Evolutionary conservation across 1,140 invertebrate species (phyloP), one percentile per base, ranked within the genome.

Genomic region (Chymomyza costata): DNA sequence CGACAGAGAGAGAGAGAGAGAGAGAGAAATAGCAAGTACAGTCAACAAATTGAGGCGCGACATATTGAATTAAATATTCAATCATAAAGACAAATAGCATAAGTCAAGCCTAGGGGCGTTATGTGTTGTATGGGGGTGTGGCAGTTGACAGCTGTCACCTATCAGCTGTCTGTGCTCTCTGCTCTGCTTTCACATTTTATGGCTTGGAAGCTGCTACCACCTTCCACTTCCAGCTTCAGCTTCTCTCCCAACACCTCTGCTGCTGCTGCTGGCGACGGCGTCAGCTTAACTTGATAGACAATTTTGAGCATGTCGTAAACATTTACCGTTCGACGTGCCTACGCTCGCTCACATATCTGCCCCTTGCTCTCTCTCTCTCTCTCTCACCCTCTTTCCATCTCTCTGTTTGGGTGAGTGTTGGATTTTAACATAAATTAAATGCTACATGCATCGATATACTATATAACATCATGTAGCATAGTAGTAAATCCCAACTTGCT

Each of bases 1-100:
- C n/a, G n/a, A n/a, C 6, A 31, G 11, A 1, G 13, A 5, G 2
- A 13, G 6, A 44, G 1, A 45, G 10, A 14, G 8, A 34, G 34
- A 17, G 19, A 34, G 37, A 40, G 8, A 17, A 21, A n/a, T 6
- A 41, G 30, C 30, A 50, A 49, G 61, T 25, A 40, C 41, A n/a
- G 25, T 25, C 38, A 21, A 40, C 41, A 70, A 74, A 70, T 78
- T 56, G 52, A 59, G 35, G 48, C 56, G 57, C 71, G 48, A 65
- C 70, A 76, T 70, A 76, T 76, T 76, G 70, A 76, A 76, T 76
- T 78, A 76, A 76, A 76, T 76, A 76, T 76, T 76, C 71, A 76
- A 76, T 76, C 70, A 76, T 70, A 70, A 50, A 65, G 65, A 78
- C 61, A 62, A 70, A 70, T 71, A 54, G 47, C 39, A 50, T 34